A percentile compares a stretch with the other conserved stretches of the same genome.
Conservation (phyloP, 2,797 vertebrate species). For the Cyprinella venusta region DNA sequence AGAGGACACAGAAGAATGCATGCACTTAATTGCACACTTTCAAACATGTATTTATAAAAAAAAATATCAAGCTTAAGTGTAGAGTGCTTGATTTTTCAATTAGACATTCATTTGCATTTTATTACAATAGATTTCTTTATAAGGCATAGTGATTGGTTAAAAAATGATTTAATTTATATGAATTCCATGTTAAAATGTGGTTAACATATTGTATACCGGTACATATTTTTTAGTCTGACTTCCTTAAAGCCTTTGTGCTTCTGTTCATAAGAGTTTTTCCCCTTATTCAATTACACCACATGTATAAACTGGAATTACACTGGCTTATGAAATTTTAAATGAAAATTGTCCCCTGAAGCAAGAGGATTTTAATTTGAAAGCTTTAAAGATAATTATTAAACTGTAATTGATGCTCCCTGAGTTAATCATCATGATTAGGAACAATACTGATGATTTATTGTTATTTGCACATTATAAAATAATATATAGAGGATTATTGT, state of each 20-base stretch:
- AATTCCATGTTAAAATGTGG: background rate
- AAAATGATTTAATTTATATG: background rate
- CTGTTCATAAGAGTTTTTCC: background rate
- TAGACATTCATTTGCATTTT: background rate
- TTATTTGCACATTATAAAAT: background rate
- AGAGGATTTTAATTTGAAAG: background rate
- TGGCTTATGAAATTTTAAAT: background rate
- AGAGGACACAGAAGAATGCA: background rate
- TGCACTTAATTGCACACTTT: background rate
- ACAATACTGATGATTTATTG: background rate
- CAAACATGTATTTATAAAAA: background rate
- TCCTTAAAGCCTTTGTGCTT: background rate
- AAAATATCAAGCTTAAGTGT: background rate
- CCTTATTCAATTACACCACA: background rate
- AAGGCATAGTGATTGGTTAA: background rate
- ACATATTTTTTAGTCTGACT: background rate
- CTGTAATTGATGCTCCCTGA: background rate
- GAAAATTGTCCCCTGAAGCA: background rate
- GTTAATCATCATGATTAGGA: background rate
- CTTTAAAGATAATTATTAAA: conserved; percentile 26
- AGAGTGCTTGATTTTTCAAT: background rate
- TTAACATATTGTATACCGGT: background rate
- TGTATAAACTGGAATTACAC: background rate
- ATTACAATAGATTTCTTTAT: background rate
- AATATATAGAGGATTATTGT: background rate